A percentile compares a stretch with the other conserved stretches of the same genome.
These are phyloP conservation scores for Chondrilla cf. caribensis DNA, from an alignment of 37 sponge, comb jelly and placozoan genomes.

Conservation along the genomic window DNA sequence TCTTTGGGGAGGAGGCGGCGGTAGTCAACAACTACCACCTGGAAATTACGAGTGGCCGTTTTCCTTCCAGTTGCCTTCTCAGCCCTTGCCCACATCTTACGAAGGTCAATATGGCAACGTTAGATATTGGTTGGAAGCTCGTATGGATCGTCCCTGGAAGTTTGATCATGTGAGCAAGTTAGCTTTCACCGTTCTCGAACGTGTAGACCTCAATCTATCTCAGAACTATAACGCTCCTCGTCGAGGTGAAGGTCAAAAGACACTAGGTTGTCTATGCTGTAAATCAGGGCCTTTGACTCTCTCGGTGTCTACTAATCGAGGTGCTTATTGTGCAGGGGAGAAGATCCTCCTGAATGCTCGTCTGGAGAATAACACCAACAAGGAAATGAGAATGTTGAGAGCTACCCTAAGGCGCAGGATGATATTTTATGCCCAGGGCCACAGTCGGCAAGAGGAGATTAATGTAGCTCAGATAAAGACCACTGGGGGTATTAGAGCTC, in stretches of 20 bases:
- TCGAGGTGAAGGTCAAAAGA: slow-evolving; percentile 40
- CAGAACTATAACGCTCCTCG: slow-evolving; percentile 8
- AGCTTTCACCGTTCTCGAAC: slow-evolving; percentile 32
- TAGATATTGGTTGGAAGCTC: slow-evolving; percentile 47
- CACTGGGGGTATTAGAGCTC: background rate
- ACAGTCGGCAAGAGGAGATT: background rate
- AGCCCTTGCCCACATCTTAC: slow-evolving; percentile 21
- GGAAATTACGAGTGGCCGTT: slow-evolving; percentile 49
- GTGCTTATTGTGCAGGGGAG: slow-evolving; percentile 57
- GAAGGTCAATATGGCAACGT: slow-evolving; percentile 35
- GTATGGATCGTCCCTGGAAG: slow-evolving; percentile 33
- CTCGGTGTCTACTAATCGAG: slow-evolving; percentile 29
- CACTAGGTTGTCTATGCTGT: slow-evolving; percentile 61
- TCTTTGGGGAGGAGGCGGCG: slow-evolving; percentile 14
- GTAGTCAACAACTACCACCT: slow-evolving; percentile 1
- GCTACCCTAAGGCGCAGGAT: slow-evolving; percentile 20
- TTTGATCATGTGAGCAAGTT: slow-evolving; percentile 28
- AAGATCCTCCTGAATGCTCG: slow-evolving; percentile 20
- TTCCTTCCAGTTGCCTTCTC: slow-evolving; percentile 19
- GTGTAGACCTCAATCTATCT: slow-evolving; percentile 39
- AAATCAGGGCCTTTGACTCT: slow-evolving; percentile 56
- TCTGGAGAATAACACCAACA: slow-evolving; percentile 44
- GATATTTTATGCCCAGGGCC: slow-evolving; percentile 31
- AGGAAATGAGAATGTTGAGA: slow-evolving; percentile 21
- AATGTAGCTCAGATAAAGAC: background rate